Base-by-base conservation (phyloP, 2,888 invertebrate genomes). In the Cyclophora punctaria region DNA sequence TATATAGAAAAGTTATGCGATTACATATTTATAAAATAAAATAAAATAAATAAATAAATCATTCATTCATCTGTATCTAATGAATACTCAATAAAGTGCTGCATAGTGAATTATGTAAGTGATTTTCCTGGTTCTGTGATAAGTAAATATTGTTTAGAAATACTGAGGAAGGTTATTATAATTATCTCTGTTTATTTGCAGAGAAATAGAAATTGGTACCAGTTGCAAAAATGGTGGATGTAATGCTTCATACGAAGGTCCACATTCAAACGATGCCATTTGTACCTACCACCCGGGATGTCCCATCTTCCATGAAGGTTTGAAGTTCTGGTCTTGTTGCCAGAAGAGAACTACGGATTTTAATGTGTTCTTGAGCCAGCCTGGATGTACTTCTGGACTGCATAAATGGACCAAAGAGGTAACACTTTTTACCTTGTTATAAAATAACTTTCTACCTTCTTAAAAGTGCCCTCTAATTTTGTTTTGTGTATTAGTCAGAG, bases 261-360 rank as follows among this genome's bases (percentile, higher is more conserved):
- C 91, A 2, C 77, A 91, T 47, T 90, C 91, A 7, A 90, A 94
- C 64, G 72, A 86, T 3, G 86, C 88, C 20, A 75, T 88, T 47
- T 98, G 98, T 73, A 86, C 89, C 46, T 89, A 95, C 80, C 98
- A 99, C 84, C 93, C 96, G 0, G 98, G 98, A 0, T 90, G 90
- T 42, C 97, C 98, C 0, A 91, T 99, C 47, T 99, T 99, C 78
- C 98, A 99, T 67, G 98, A 99, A 87, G 98, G 98, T 0, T 87
- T 98, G 75, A 99, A 99, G 77, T 99, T 93, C 80, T 99, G 98
- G 98, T 95, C 97, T 0, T 99, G 99, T 74, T 99, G 99, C 73
- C 93, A 95, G 65, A 94, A 94, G 69, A 93, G 94, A 70, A 99
- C 99, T 0, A 93, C 96, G 0, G 99, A 99, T 75, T 99, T 99